Evolutionary conservation across 92 coral and sea anemone genomes (phyloP), one percentile per base, ranked within the genome.

Genomic region (Palythoa heliodiscus): DNA sequence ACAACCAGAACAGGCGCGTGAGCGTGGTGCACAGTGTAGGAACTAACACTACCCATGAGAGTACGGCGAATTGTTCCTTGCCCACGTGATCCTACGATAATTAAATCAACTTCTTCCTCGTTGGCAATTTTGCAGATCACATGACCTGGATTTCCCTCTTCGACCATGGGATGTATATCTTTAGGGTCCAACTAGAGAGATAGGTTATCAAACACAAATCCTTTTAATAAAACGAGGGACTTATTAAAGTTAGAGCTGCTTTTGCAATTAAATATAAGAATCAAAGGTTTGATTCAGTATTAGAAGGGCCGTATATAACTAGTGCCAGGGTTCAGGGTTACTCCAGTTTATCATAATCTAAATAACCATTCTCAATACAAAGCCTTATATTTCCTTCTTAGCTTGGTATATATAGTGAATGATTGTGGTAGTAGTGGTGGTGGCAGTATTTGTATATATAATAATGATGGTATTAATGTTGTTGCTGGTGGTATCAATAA

Each of bases 11-110:
- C 57, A 8, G 84, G 73, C 60, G 1, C 35, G 23, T 43, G 73
- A 9, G 54, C 39, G 40, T 80, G 84, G 40, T 80, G 84, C 3
- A 67, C 84, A 13, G 60, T 47, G 14, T 80, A 48, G 22, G 60
- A 64, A 25, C 84, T 80, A 10, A 67, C 74, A 80, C 84, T 80
- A 22, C 84, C 84, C 74, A 80, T 22, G 60, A 80, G 43, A 47
- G 73, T 66, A 4, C 84, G 84, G 74, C 84, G 58, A 13, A 80
- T 66, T 23, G 75, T 29, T n/a, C 84, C 75, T 66, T 80, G 25
- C 20, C 84, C 84, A 80, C 61, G 84, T 22, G 84, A 80, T 19
- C 84, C 84, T 43, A 80, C 43, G 23, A 80, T 63, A 15, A 80
- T 39, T 48, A 80, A 7, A 9, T 80, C 63, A 8, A 47, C 74